These are phyloP conservation scores for Gavia stellata DNA, from an alignment of 2,113 vertebrate genomes.

Conservation along the genomic window DNA sequence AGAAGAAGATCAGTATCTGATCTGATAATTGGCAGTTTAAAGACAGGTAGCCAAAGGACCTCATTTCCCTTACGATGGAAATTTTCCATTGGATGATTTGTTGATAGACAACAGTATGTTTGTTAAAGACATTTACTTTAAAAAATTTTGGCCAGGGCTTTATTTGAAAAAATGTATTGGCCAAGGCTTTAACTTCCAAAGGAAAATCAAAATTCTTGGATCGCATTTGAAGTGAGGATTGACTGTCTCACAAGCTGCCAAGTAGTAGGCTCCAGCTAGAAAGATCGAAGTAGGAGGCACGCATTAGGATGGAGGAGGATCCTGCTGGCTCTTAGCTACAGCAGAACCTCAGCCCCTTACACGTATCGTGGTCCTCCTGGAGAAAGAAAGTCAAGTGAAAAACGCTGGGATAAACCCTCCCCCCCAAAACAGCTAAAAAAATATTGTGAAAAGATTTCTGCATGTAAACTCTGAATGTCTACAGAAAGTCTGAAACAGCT, in stretches of 20 bases:
- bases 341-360: background rate
- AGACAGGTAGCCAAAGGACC: background rate
- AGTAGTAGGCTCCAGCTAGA: background rate
- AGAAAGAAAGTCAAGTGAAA: background rate
- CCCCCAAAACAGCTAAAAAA: background rate
- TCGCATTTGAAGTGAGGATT: background rate
- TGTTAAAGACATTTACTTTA: background rate
- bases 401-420: rapidly evolving
- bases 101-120: background rate
- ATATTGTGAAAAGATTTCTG: background rate
- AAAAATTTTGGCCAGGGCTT: background rate
- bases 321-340: background rate
- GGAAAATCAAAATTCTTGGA: background rate
- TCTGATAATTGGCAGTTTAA: background rate
- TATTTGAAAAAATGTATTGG: background rate
- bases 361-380: rapidly evolving
- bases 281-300: background rate
- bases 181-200: background rate
- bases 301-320: background rate
- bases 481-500: background rate
- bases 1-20: background rate
- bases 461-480: background rate
- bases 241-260: background rate
- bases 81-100: background rate
- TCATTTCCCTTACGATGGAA: background rate